Evolutionary conservation across 2,113 vertebrate genomes (phyloP), one percentile per base, ranked within the genome.

Genomic region (Eclectus roratus): DNA sequence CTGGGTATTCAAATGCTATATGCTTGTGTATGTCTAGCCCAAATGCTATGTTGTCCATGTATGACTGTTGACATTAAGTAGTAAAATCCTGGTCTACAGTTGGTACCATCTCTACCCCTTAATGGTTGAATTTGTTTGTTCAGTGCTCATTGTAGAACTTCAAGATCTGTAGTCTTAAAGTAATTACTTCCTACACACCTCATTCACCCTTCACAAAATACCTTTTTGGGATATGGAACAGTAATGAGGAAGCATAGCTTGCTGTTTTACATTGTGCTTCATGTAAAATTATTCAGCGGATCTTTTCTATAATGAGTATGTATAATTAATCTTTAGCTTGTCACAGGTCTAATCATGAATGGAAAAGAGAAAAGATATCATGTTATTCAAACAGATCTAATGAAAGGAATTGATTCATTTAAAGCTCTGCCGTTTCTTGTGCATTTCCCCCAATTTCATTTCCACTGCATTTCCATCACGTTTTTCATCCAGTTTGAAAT

Each of bases 221-320:
- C 4, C 17, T 84, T 33, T 50, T 93, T 8, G 7, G 46, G 41
- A 17, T 77, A 65, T 44, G 69, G 66, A 91, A 52, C 71, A 77
- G 60, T 71, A 77, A 80, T 58, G 31, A 82, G 80, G 55, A 83
- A 70, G 49, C 29, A 27, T 7, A 50, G 29, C 27, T 89, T 77
- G 43, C n/a, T 73, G 31, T 11, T 85, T 88, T 74, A 80, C 2
- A 1, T 52, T 63, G 27, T 71, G 21, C 55, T 93, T 85, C 46
- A 24, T 77, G 69, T 85, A 69, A 73, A 95, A 92, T 93, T 76
- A 95, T 90, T 95, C 86, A 89, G 50, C 33, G 91, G 76, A 72
- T 49, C 21, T 85, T 91, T 89, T 70, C 44, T 72, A 33, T 73
- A 88, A 90, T 89, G 58, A 93, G 85, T 90, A 88, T 73, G 47